phyloP scores from a whole-genome alignment of 35 echinoderm and acorn worm genomes.

The Lytechinus variegatus region DNA sequence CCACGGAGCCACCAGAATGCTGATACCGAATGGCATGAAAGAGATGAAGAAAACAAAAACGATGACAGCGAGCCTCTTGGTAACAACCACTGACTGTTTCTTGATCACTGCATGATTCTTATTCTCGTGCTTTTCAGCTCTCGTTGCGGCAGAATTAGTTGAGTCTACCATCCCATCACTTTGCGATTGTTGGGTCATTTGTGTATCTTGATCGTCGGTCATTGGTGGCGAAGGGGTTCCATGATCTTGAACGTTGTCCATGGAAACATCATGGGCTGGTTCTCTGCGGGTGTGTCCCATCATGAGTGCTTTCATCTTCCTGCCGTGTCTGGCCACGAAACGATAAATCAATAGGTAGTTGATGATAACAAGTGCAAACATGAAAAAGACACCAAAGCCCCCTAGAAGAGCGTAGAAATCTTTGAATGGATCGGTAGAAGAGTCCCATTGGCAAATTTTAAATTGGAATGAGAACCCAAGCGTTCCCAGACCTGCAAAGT shows the following conservation, averaged over 20 bases:
- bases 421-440: neutral
- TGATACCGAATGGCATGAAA: slow-evolving; percentile 36
- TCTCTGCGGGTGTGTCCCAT: neutral
- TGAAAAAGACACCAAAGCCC: neutral
- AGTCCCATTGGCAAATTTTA: slow-evolving; percentile 58
- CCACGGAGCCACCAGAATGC: neutral
- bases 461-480: slow-evolving; percentile 68
- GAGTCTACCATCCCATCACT: neutral
- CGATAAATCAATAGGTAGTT: neutral
- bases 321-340: slow-evolving; percentile 6
- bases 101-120: neutral
- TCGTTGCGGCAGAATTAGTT: neutral
- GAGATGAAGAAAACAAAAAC: slow-evolving; percentile 38
- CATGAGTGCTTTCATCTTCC: neutral
- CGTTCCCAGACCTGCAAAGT: slow-evolving; percentile 44
- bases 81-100: neutral
- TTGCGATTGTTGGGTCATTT: neutral
- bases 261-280: neutral
- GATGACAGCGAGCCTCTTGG: slow-evolving; percentile 25
- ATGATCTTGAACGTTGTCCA: neutral
- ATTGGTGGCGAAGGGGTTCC: neutral
- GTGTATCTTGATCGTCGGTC: neutral
- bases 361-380: neutral
- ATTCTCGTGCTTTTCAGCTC: neutral
- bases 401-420: neutral